Conservation (phyloP, 2,113 vertebrate species). For the Carassius carassius region DNA sequence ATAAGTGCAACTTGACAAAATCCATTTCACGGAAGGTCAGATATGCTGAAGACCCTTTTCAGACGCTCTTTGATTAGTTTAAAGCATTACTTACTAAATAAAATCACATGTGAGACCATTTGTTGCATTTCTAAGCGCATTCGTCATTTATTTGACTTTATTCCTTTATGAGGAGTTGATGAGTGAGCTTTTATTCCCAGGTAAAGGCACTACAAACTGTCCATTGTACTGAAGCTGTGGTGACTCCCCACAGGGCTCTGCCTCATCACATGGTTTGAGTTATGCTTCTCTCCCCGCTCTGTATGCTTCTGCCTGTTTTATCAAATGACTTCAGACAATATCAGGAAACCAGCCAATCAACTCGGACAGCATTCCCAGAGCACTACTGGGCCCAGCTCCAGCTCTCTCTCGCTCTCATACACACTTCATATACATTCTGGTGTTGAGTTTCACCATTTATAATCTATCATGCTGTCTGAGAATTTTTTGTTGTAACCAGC, state of each 20-base stretch:
- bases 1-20: neutral
- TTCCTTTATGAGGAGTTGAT: neutral
- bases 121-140: neutral
- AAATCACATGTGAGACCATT: neutral
- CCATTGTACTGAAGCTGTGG: constrained; percentile 23
- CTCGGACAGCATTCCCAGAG: constrained; percentile 33
- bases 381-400: constrained; percentile 31
- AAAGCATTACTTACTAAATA: neutral
- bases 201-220: constrained; percentile 34
- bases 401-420: neutral
- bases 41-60: neutral
- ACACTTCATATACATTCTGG: constrained; percentile 14
- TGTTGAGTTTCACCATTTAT: constrained; percentile 71
- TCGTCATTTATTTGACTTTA: neutral
- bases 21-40: neutral
- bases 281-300: constrained; percentile 35
- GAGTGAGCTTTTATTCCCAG: constrained; percentile 23
- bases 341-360: constrained; percentile 60
- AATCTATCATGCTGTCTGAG: constrained; percentile 71
- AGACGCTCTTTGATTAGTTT: neutral
- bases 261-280: constrained; percentile 57
- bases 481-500: constrained; percentile 66
- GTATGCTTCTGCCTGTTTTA: constrained; percentile 11
- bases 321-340: constrained; percentile 55
- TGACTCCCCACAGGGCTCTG: constrained; percentile 27